Evolutionary conservation across 92 coral and sea anemone species (phyloP), one percentile per base, ranked within the genome.

Genomic region (Epizoanthus scotinus): DNA sequence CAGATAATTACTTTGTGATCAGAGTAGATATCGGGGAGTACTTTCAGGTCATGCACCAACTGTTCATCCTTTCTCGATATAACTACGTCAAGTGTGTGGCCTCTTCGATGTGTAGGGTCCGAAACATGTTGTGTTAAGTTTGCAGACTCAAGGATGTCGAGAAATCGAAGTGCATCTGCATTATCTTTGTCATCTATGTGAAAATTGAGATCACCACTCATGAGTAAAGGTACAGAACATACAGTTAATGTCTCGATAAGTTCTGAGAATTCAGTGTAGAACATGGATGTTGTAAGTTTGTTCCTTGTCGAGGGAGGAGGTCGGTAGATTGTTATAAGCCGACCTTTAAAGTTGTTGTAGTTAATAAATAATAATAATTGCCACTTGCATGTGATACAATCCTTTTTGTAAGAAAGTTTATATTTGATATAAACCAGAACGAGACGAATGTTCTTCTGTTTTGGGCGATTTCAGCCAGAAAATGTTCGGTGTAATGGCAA

Each of bases 201-300:
- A 52, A 77, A 77, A 77, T 77, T 78, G 13, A 78, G 64, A 31
- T 78, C 73, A 60, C 83, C 83, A 49, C 21, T 58, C 49, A 81
- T 47, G 38, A 34, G 63, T 49, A 81, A 28, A 27, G 84, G 84
- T 42, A 42, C 0, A 8, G 49, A 42, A 55, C 60, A 12, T 5
- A 17, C 17, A 55, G 20, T 55, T 55, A 55, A 17, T 20, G 22
- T 20, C 22, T 55, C 60, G 17, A 55, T 55, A 47, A 49, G 49
- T n/a, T 71, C 63, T 38, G 83, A 65, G 63, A 77, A 77, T 12
- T 59, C 82, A 56, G 61, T 67, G 62, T 57, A 55, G 31, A 59
- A 77, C 82, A 77, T 77, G 7, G 82, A 64, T 77, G 82, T 28
- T 9, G 67, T 77, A 3, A 53, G 66, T 25, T 73, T 73, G 26